Evolutionary conservation across 1,140 invertebrate species (phyloP).

Genomic region (Drosophila malerkotliana): DNA sequence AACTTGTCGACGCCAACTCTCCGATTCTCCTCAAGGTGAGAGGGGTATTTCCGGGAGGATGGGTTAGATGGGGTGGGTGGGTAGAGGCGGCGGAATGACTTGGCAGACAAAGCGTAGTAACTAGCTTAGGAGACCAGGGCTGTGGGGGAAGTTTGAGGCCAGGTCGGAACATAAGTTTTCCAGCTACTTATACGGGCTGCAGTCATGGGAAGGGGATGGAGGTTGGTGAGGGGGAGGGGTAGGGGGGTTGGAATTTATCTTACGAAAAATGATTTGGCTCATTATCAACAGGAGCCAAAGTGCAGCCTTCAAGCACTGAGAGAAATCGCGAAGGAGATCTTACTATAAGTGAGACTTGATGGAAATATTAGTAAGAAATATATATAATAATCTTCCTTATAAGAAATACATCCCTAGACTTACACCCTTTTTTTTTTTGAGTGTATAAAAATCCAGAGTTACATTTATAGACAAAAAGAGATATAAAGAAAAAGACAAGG

Average conservation of each 20-base stretch:
- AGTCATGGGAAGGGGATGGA: slow-evolving; percentile 17
- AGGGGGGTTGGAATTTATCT: slow-evolving; percentile 62
- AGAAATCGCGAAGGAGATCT: neutral
- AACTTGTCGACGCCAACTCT: slow-evolving; percentile 73
- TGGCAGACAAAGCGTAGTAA: slow-evolving; percentile 59
- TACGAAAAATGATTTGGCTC: slow-evolving; percentile 81
- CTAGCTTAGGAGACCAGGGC: slow-evolving; percentile 28
- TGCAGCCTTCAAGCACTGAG: slow-evolving; percentile 35
- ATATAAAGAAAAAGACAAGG: neutral
- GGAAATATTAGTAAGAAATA: too few species aligned
- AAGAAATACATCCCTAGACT: neutral
- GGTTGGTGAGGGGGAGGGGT: too few species aligned
- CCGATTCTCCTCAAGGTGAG: slow-evolving; percentile 26
- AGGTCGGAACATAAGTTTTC: slow-evolving; percentile 72
- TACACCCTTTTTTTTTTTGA: neutral
- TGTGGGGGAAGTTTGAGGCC: slow-evolving; percentile 6
- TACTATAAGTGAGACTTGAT: too few species aligned
- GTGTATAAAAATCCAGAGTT: slow-evolving; percentile 9
- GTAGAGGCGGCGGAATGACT: slow-evolving; percentile 41
- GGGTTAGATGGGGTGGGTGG: neutral
- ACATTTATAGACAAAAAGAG: slow-evolving; percentile 26
- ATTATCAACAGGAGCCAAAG: slow-evolving; percentile 79
- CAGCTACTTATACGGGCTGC: slow-evolving; percentile 71
- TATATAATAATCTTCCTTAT: neutral
- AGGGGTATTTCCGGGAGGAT: neutral